phyloP scores from a whole-genome alignment of 2,113 vertebrate species.

The Damaliscus lunatus region DNA sequence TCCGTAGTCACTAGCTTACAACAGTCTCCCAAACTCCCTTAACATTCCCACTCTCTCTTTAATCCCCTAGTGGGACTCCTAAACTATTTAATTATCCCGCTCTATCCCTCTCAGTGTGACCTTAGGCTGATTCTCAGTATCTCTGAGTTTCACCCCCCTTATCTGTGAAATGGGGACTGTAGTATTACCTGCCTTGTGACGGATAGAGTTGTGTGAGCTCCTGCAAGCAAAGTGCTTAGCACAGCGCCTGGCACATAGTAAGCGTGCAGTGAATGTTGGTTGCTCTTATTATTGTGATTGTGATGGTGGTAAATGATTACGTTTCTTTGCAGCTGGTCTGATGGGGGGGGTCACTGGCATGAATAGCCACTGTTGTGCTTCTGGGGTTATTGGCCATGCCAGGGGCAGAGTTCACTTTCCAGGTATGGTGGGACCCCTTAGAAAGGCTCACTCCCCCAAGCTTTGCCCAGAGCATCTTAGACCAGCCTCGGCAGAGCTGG shows the following conservation, averaged over 20 bases:
- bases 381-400: background rate
- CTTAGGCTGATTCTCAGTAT: background rate
- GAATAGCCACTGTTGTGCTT: too few species aligned
- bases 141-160: background rate
- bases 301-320: rapidly evolving
- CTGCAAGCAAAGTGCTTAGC: background rate
- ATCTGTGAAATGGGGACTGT: background rate
- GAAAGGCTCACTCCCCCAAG: background rate
- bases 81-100: background rate
- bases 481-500: background rate
- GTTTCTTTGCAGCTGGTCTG: too few species aligned
- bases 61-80: background rate
- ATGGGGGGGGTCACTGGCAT: background rate
- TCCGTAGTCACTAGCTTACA: background rate
- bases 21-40: background rate
- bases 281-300: background rate
- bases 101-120: background rate
- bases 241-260: too few species aligned
- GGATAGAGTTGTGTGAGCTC: rapidly evolving
- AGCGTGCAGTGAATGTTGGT: rapidly evolving
- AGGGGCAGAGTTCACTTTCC: background rate
- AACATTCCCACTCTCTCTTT: background rate
- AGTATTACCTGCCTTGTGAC: background rate
- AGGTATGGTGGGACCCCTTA: rapidly evolving
- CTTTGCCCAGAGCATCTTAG: background rate